Conservation (phyloP, 2,888 invertebrate species). For the Pachymerium ferrugineum region DNA sequence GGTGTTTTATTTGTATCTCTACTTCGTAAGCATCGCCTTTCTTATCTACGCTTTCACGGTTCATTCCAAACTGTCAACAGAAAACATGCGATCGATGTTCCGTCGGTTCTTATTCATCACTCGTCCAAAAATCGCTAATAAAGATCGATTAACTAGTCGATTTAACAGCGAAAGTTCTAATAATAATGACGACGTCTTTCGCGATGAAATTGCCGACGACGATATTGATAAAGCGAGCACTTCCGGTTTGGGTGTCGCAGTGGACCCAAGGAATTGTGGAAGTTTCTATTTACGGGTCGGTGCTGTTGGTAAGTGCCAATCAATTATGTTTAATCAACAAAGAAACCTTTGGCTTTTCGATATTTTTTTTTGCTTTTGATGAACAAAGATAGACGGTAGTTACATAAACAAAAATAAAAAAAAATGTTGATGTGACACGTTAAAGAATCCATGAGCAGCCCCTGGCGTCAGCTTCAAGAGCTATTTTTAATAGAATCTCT, state of each 20-base stretch:
- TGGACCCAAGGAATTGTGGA: conserved; percentile 33
- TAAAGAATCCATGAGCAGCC: too few relatives aligned
- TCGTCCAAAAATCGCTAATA: neutral
- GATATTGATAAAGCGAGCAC: neutral
- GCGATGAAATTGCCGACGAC: neutral
- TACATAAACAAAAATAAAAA: too few relatives aligned
- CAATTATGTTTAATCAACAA: neutral
- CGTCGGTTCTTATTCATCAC: neutral
- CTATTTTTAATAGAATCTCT: too few relatives aligned
- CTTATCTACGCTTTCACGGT: conserved; percentile 39
- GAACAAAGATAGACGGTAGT: too few relatives aligned
- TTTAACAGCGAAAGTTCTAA: neutral
- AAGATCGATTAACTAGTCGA: neutral
- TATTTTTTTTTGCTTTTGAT: too few relatives aligned
- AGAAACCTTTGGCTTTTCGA: too few relatives aligned
- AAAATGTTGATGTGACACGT: too few relatives aligned
- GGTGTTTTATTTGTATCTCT: conserved; percentile 42
- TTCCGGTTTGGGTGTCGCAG: neutral
- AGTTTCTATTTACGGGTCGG: conserved; percentile 37
- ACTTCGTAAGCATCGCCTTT: conserved; percentile 41
- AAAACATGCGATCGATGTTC: neutral
- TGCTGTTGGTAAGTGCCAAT: conserved; percentile 34
- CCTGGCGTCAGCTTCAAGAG: too few relatives aligned
- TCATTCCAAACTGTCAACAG: neutral
- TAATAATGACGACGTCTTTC: neutral